Evolutionary conservation across 2,888 invertebrate genomes (phyloP), one percentile per base, ranked within the genome.

Genomic region (Nymphalis urticae): DNA sequence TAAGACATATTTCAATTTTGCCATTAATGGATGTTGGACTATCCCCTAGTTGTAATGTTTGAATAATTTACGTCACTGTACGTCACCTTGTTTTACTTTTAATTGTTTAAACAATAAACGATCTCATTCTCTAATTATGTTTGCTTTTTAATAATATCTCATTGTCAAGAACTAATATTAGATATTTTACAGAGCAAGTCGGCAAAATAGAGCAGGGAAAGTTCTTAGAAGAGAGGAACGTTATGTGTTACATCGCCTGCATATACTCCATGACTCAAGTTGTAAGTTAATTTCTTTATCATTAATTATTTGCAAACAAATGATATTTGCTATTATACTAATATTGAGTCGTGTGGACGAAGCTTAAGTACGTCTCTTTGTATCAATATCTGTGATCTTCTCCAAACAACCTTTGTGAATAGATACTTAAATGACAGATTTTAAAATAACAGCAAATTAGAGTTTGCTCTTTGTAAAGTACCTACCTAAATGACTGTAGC

Each of bases 231-330:
- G 87, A 82, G 17, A 82, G 83, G 13, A 88, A 85, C 66, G 91
- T 91, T 0, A 91, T 89, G 91, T 91, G 91, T 62, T 91, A 91
- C 70, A 75, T 91, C n/a, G 87, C 90, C 1, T 91, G 91, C 71
- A 77, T 91, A 27, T 91, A 90, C 70, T 79, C 82, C 0, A 87
- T 88, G 85, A 85, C 85, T 2, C 88, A 89, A 82, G 76, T 86
- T 53, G 91, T 91, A 78, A 81, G 89, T 69, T 62, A 16, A 2
- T 58, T 9, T 19, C 1, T 58, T 42, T 10, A 42, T 42, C 9
- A 51, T 51, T 19, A 21, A n/a, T 8, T n/a, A 48, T 17, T 48
- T 48, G 17, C 48, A 17, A 51, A 42, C 10, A 13, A 10, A 42
- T 9, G 0, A 0, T 9, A 13, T 10, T 10, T 42, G 4, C 42